These are phyloP conservation scores for Anolis apletophallus DNA, from an alignment of 2,797 vertebrate species.

Conservation along the genomic window DNA sequence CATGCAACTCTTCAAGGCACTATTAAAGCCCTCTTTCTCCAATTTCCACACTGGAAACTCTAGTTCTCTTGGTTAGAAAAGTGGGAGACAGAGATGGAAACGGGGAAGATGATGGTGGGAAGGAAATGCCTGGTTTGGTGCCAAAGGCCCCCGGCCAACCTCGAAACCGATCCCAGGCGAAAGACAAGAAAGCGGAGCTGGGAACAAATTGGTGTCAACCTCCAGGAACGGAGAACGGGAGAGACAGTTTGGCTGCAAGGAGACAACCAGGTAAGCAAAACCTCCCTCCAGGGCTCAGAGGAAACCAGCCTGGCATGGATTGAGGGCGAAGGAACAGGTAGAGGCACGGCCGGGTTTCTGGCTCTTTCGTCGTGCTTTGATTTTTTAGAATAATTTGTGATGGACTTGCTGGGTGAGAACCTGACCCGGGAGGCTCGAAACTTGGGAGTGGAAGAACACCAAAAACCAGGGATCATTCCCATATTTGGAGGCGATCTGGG, in stretches of 20 bases:
- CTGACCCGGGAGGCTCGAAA: slow-evolving; percentile 1
- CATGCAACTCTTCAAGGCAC: too few species aligned
- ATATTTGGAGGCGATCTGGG: not conserved
- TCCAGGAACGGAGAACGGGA: not conserved
- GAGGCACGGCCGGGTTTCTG: not conserved
- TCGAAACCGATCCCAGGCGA: not conserved
- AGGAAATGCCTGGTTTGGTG: too few species aligned
- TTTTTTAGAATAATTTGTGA: too few species aligned
- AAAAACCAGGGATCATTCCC: not conserved
- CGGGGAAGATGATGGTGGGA: too few species aligned
- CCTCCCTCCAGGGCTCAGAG: not conserved
- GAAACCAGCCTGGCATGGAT: not conserved
- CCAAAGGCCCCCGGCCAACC: not conserved
- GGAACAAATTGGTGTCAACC: not conserved
- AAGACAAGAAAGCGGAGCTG: not conserved
- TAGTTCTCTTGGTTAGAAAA: not conserved
- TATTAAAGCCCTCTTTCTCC: too few species aligned
- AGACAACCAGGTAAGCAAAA: not conserved
- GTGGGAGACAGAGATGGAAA: not conserved
- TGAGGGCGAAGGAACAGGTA: not conserved
- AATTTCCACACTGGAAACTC: not conserved
- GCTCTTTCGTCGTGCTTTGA: not conserved
- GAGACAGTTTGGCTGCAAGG: slow-evolving; percentile 6
- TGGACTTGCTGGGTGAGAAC: not conserved
- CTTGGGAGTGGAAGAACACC: not conserved